Percentiles rank a stretch among this genome's conserved stretches.
Evolutionary conservation across 2,797 vertebrate species (phyloP).

Genomic region (Alfaro cultratus): DNA sequence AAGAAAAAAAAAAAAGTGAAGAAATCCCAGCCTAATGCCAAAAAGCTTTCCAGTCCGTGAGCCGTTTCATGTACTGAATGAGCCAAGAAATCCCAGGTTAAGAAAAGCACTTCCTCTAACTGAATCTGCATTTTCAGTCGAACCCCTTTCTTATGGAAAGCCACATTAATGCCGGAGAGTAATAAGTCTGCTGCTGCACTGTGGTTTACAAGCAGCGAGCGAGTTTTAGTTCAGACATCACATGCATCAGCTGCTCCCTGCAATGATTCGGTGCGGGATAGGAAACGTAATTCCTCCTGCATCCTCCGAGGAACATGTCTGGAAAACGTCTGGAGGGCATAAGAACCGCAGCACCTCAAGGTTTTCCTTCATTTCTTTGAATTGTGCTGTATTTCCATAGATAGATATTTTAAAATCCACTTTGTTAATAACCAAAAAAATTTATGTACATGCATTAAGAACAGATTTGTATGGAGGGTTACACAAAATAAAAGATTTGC

Average conservation of each 20-base stretch:
- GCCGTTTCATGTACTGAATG: background rate
- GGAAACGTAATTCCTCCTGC: background rate
- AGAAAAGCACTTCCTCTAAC: background rate
- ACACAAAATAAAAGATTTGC: background rate
- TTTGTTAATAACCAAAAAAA: background rate
- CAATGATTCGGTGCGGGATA: background rate
- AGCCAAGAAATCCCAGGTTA: background rate
- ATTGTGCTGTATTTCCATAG: background rate
- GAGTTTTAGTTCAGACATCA: background rate
- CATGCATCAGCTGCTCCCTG: background rate
- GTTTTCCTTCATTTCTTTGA: background rate
- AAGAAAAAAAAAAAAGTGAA: background rate
- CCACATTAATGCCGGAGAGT: background rate
- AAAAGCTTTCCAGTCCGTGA: background rate
- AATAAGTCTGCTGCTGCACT: background rate
- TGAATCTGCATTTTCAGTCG: background rate
- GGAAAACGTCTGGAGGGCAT: background rate
- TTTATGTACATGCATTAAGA: background rate
- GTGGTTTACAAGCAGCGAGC: background rate
- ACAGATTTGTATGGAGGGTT: background rate
- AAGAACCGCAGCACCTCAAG: background rate
- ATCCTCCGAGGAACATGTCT: background rate
- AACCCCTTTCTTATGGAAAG: background rate
- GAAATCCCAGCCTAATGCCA: background rate
- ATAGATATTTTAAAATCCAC: background rate